Evolutionary conservation across 2,888 invertebrate genomes (phyloP), one percentile per base, ranked within the genome.

Genomic region (Tenthredo distinguenda): DNA sequence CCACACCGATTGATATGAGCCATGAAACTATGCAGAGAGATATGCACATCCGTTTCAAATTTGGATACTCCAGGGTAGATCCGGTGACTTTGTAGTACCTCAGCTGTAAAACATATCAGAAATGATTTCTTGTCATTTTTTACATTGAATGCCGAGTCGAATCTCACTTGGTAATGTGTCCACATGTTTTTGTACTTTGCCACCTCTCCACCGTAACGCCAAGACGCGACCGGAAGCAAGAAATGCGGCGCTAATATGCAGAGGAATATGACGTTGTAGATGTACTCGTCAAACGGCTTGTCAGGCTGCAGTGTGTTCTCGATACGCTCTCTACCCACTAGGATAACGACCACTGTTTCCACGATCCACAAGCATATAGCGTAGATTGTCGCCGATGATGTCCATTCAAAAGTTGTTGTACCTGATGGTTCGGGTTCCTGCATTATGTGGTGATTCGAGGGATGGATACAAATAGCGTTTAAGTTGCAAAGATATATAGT

Each of bases 141-240:
- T 2, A 47, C 74, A 5, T 37, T 34, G 1, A 7, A 34, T 71
- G 2, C 37, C 31, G 12, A 12, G 18, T 55, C 2, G 31, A 84
- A 74, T 74, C 74, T 79, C 90, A 96, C 95, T 94, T 96, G 96
- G 93, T 96, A 96, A 91, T 95, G 95, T 0, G 96, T 96, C 96
- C 96, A 97, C 96, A 97, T 96, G 89, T 97, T 96, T 92, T 96
- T 97, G 89, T 96, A 97, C 88, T 96, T 96, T 0, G 96, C 96
- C 43, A 96, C 96, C 92, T 97, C 95, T 0, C 93, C 92, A 0
- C 96, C 96, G 90, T 96, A 96, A 0, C 96, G 94, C 96, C 96
- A 97, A 0, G 96, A 96, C 0, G 96, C 96, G 18, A 95, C 91
- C 0, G 96, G 96, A 84, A 96, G 90, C 9, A 96, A 92, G 89